Evolutionary conservation across 64 coral and sea anemone species (phyloP).

Genomic region (Montipora foliosa): DNA sequence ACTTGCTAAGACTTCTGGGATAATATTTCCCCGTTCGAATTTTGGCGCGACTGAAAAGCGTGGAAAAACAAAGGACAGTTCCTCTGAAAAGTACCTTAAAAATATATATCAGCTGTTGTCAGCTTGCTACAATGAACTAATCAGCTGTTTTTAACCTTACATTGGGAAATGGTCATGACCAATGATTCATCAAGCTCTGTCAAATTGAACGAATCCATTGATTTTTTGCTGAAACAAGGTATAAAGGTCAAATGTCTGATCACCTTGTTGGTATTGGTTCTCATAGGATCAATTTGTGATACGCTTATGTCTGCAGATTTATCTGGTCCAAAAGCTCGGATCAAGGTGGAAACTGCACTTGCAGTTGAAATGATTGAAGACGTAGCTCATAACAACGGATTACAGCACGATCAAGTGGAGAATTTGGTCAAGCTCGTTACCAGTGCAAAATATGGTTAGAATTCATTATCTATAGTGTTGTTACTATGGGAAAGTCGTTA

Average conservation of each 20-base stretch:
- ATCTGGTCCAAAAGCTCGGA: slow-evolving; percentile 2
- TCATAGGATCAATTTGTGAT: too few species aligned
- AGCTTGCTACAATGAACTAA: not conserved
- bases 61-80: not conserved
- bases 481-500: not conserved
- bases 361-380: slow-evolving; percentile 71
- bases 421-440: slow-evolving; percentile 76
- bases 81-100: not conserved
- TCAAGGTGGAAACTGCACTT: slow-evolving; percentile 59
- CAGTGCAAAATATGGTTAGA: slow-evolving; percentile 80
- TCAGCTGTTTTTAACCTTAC: not conserved
- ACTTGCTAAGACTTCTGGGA: slow-evolving; percentile 28
- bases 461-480: not conserved
- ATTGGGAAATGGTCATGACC: slow-evolving; percentile 25
- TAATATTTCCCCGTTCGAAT: slow-evolving; percentile 31
- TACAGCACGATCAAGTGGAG: slow-evolving; percentile 67
- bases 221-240: slow-evolving; percentile 73
- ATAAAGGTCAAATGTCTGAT: not conserved
- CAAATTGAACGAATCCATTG: slow-evolving; percentile 46
- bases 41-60: slow-evolving; percentile 71
- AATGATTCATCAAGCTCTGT: slow-evolving; percentile 8
- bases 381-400: slow-evolving; percentile 57
- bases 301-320: not conserved
- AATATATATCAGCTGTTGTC: not conserved
- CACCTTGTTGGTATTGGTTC: too few species aligned